These are phyloP conservation scores for Nomada goodeniana DNA, from an alignment of 2,888 invertebrate genomes.

Conservation along the genomic window DNA sequence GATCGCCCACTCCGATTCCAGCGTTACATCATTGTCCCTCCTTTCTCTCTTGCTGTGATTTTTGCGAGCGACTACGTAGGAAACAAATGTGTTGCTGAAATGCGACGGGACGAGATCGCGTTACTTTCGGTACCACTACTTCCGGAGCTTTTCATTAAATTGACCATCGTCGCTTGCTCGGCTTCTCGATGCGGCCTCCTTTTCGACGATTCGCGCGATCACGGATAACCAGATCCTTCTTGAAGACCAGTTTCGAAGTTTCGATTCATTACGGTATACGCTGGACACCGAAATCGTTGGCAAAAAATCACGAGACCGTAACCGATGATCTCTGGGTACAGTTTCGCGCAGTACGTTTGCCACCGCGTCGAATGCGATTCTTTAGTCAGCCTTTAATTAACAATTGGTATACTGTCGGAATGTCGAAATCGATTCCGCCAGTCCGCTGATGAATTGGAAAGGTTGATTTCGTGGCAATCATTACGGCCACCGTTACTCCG, in stretches of 20 bases:
- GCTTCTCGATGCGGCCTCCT: not conserved
- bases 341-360: not conserved
- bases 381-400: too few species aligned
- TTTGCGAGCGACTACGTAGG: conserved; percentile 10
- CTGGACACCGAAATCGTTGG: too few species aligned
- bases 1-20: conserved; percentile 59
- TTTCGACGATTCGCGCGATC: not conserved
- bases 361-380: not conserved
- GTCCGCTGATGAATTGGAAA: conserved; percentile 48
- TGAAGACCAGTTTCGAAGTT: not conserved
- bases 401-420: not conserved
- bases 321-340: too few species aligned
- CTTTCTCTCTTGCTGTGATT: conserved; percentile 17
- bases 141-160: conserved; percentile 44
- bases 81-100: conserved; percentile 22
- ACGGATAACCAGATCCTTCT: conserved; percentile 9
- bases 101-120: conserved; percentile 29
- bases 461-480: conserved; percentile 44
- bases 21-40: conserved; percentile 57
- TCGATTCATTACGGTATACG: not conserved
- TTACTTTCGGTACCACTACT: conserved; percentile 19
- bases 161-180: not conserved
- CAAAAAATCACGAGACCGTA: too few species aligned
- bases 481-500: conserved; percentile 16
- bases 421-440: conserved; percentile 19